Conservation (phyloP, 2,797 vertebrate genomes). For the Acanthopagrus latus region DNA sequence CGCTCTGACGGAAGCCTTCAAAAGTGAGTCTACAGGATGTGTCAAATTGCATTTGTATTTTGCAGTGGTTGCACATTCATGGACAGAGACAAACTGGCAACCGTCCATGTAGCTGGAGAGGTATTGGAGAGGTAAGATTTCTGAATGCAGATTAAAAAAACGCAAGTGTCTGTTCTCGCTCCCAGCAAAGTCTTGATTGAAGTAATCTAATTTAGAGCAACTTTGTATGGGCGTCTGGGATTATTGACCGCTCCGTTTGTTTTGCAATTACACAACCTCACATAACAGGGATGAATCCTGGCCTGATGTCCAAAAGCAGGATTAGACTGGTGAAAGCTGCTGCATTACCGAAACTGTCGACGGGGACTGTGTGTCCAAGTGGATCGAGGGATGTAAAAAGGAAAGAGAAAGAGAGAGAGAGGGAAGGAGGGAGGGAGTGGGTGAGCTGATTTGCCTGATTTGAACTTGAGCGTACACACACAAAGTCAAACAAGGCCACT, state of each 20-base stretch:
- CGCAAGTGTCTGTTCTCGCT: background rate
- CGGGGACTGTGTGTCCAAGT: conserved; percentile 44
- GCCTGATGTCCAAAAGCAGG: conserved; percentile 54
- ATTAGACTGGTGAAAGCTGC: conserved; percentile 56
- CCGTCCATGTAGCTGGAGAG: conserved; percentile 5
- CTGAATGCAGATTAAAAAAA: background rate
- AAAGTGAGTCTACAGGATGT: background rate
- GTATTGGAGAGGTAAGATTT: conserved; percentile 23
- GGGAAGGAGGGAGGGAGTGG: background rate
- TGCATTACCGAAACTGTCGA: conserved; percentile 14
- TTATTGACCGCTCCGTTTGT: conserved; percentile 25
- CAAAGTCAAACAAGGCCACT: conserved; percentile 57
- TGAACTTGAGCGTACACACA: conserved; percentile 52
- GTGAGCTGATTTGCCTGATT: conserved; percentile 40
- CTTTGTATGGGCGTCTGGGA: conserved; percentile 14
- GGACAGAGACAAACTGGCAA: conserved; percentile 16
- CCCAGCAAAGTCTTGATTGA: background rate
- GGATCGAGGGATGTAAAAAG: conserved; percentile 40
- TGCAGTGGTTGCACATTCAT: background rate
- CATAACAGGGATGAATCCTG: conserved; percentile 60
- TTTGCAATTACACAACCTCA: conserved; percentile 52
- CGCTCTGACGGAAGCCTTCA: conserved; percentile 1
- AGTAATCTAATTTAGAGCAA: background rate
- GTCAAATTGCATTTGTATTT: conserved; percentile 2
- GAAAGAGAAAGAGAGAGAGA: conserved; percentile 1